These are phyloP conservation scores for Cyrtonyx montezumae DNA, from an alignment of 2,113 vertebrate genomes.

Conservation along the genomic window DNA sequence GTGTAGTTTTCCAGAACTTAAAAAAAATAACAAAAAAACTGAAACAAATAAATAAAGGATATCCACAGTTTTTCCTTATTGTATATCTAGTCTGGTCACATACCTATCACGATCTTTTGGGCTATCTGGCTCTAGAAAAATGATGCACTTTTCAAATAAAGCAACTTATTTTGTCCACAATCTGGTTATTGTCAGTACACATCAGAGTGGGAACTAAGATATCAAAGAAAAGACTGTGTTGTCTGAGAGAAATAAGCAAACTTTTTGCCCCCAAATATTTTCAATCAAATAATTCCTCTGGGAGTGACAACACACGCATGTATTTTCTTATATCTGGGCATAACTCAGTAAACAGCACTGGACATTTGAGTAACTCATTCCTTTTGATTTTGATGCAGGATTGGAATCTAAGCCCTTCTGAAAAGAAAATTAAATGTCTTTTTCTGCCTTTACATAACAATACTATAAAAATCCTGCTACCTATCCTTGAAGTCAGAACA, in stretches of 20 bases:
- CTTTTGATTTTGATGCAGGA: not conserved
- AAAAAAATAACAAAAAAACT: no score
- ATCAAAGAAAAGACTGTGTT: not conserved
- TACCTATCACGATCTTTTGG: not conserved
- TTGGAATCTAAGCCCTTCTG: not conserved
- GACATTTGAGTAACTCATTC: not conserved
- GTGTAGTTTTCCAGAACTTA: not conserved
- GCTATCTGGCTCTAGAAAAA: not conserved
- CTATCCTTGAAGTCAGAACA: not conserved
- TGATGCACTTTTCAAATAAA: not conserved
- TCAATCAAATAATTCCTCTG: not conserved
- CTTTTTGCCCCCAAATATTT: not conserved
- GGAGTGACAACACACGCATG: not conserved
- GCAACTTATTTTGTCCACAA: not conserved
- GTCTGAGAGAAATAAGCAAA: not conserved
- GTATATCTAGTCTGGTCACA: not conserved
- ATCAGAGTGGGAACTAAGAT: not conserved
- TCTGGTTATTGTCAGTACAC: not conserved
- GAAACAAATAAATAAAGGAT: not conserved
- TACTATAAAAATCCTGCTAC: not conserved
- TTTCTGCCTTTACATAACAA: not conserved
- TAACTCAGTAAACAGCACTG: not conserved
- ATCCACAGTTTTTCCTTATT: not conserved
- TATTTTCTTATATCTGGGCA: not conserved
- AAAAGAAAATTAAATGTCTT: not conserved